Evolutionary conservation across 1,140 invertebrate genomes (phyloP), one percentile per base, ranked within the genome.

Genomic region (Archegozetes longisetosus): DNA sequence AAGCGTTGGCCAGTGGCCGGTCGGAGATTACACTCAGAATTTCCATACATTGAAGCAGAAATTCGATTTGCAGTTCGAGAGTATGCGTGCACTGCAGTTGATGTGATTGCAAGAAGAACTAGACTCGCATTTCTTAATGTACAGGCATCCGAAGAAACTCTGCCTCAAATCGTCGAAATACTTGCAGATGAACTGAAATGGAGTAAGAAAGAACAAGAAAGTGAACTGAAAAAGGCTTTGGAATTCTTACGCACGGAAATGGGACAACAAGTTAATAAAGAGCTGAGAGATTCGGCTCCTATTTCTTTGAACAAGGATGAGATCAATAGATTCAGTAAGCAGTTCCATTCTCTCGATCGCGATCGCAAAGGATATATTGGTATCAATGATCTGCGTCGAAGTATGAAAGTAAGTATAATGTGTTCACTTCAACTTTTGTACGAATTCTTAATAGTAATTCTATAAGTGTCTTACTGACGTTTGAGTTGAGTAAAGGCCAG

Each of bases 31-130:
- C 94, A 98, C 74, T 87, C 89, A 17, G 92, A 98, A 73, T 98
- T 96, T 72, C 94, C 95, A 0, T 99, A 98, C 70, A 90, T 99
- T 67, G 95, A 98, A 71, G 94, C 93, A 20, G 94, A 98, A 79
- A 89, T 95, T 65, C 62, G 80, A 58, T 98, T 98, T 71, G 94
- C 94, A 24, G 81, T 89, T 27, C 79, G 84, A 32, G 95, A 99
- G 74, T 98, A 98, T 72, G 96, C 95, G 9, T 86, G 87, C 70
- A 89, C 88, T 0, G 90, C 93, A 0, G 82, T 97, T 25, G 96
- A 99, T 72, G 89, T 99, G 77, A 86, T 99, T 63, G 93, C 92
- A 2, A 77, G 94, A 52, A 79, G 96, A 26, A 77, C 96, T 22
- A 79, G 96, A 52, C 76, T 99, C 26, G 86, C 94, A 9, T 99